phyloP scores from a whole-genome alignment of 2,113 vertebrate species.

The Notiomystis cincta region DNA sequence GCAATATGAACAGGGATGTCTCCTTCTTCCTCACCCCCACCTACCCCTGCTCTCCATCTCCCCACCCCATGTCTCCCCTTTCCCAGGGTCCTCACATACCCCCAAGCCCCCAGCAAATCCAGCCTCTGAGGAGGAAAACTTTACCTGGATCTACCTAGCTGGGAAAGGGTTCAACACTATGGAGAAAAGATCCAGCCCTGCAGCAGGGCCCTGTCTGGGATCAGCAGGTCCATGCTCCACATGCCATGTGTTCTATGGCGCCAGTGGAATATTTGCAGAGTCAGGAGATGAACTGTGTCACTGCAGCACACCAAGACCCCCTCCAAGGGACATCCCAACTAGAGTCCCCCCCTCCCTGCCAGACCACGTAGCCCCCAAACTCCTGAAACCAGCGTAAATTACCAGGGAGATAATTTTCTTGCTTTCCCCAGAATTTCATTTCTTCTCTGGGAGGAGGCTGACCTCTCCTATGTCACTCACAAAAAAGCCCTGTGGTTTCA shows the following conservation, averaged over 20 bases:
- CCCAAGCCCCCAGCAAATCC: not conserved
- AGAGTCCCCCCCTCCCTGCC: not conserved
- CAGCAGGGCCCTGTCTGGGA: not conserved
- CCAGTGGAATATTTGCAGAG: not conserved
- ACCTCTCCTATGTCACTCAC: not conserved
- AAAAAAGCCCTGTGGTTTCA: slow-evolving; percentile 60
- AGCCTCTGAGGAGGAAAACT: not conserved
- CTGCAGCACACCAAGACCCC: not conserved
- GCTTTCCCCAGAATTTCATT: slow-evolving; percentile 41
- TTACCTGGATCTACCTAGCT: not conserved
- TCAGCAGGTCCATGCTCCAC: not conserved
- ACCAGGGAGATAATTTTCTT: not conserved
- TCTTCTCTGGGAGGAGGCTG: slow-evolving; percentile 20
- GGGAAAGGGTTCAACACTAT: not conserved
- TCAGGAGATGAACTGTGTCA: fast-evolving
- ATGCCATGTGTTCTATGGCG: not conserved
- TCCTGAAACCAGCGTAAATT: not conserved
- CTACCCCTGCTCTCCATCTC: not conserved
- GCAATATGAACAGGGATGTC: not conserved
- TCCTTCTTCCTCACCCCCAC: not conserved
- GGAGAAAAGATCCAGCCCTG: not conserved
- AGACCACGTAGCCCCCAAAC: not conserved
- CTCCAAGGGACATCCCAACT: not conserved
- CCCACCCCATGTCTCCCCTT: not conserved
- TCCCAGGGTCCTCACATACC: not conserved